A percentile compares a stretch with the other conserved stretches of the same genome.
These are phyloP conservation scores for Epinephelus fuscoguttatus DNA, from an alignment of 2,113 vertebrate genomes.

Conservation along the genomic window DNA sequence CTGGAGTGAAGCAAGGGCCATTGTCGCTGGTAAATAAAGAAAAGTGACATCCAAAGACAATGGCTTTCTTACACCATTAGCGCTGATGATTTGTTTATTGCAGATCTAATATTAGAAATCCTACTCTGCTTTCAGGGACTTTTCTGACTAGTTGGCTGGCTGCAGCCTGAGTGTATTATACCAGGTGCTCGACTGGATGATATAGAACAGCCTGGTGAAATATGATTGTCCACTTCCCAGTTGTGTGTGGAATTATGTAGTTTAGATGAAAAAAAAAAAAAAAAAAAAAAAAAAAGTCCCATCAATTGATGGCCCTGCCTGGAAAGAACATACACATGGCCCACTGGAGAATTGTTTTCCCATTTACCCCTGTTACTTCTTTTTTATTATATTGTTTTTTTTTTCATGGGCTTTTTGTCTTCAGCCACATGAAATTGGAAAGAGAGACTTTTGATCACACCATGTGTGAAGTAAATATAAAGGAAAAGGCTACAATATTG, in stretches of 20 bases:
- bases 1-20: background rate
- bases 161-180: slow-evolving; percentile 16
- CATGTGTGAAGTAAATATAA: slow-evolving; percentile 56
- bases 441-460: slow-evolving; percentile 66
- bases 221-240: slow-evolving; percentile 49
- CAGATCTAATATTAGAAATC: slow-evolving; percentile 34
- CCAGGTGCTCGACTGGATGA: slow-evolving; percentile 41
- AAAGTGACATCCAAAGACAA: background rate
- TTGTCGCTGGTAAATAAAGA: slow-evolving; percentile 26
- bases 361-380: slow-evolving; percentile 57
- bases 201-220: slow-evolving; percentile 48
- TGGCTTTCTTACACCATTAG: slow-evolving; percentile 34
- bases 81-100: slow-evolving; percentile 50
- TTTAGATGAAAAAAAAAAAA: slow-evolving; percentile 23
- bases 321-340: slow-evolving; percentile 44
- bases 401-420: slow-evolving; percentile 62
- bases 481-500: slow-evolving; percentile 24
- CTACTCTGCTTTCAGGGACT: background rate
- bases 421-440: slow-evolving; percentile 63
- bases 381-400: slow-evolving; percentile 43
- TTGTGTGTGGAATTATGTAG: slow-evolving; percentile 68
- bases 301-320: slow-evolving; percentile 56
- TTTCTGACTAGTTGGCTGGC: slow-evolving; percentile 24
- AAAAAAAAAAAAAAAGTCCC: slow-evolving; percentile 25
- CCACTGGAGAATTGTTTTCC: slow-evolving; percentile 62